Evolutionary conservation across 2,113 vertebrate genomes (phyloP), one percentile per base, ranked within the genome.

Genomic region (Callipepla californica): DNA sequence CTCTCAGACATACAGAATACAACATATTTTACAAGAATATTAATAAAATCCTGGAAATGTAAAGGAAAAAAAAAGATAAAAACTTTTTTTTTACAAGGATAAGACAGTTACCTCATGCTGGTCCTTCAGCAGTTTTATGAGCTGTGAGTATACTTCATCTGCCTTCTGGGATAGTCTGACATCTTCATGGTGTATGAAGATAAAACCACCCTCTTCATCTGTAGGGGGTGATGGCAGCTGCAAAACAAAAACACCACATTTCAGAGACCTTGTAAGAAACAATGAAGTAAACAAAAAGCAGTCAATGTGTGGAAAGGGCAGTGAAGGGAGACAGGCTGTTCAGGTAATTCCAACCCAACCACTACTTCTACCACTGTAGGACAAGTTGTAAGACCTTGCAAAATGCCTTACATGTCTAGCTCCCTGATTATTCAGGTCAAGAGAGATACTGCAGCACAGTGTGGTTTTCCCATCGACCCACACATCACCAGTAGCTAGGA

Each of bases 141-240:
- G 98, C 26, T 99, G 98, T 5, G 95, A 44, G 81, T 99, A 99
- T 30, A 99, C 98, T 77, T 99, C 98, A 90, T 99, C 99, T 1
- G 98, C 97, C 94, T 98, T 99, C 96, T 99, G 98, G 2, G 98
- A 99, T 65, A 98, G 75, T 77, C 98, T 98, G 58, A 99, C 96
- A 28, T 99, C 99, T 30, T 98, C 98, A 75, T 99, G 99, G 95
- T 99, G 98, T 70, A 99, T 98, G 89, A 99, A 96, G 94, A 99
- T 99, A 96, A 99, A 99, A 94, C 98, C 99, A 36, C 96, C 93
- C 7, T 99, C 99, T 1, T 99, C 99, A 75, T 99, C 99, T 48
- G 98, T 98, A 72, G 98, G 98, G 38, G 98, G 98, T 70, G 99
- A 99, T 53, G 99, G 98, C 51, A 99, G 97, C 99, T 99, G 86